Evolutionary conservation across 2,888 invertebrate genomes (phyloP), one percentile per base, ranked within the genome.

Genomic region (Leucophenga montana): DNA sequence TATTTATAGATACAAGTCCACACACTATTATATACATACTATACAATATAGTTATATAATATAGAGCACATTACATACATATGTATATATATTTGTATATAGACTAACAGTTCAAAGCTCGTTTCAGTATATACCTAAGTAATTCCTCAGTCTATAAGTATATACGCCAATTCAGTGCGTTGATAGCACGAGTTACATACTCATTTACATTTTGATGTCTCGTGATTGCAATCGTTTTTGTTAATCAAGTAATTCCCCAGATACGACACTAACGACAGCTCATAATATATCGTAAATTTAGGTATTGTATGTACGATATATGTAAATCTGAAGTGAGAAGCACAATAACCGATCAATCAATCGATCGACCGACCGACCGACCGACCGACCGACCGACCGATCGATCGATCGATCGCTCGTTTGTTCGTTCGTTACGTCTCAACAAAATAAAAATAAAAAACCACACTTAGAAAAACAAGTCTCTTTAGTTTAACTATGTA

Each of bases 221-320:
- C 57, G 57, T 57, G 57, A 57, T 57, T n/a, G 57, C 57, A 57
- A 27, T 57, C 57, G 57, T 57, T 27, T 20, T 27, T 57, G 57
- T 27, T 57, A 57, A 57, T 57, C 31, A 57, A 57, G 27, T 57
- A 14, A n/a, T 57, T 11, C 16, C 50, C 16, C 39, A 8, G 39
- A 39, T 8, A 11, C 39, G 39, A 39, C 11, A 11, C 39, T 39
- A 5, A 39, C 39, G 39, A 39, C 9, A 39, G 27, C 2, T 46
- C 46, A 46, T 46, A 13, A 46, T 46, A 46, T 46, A 46, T 27
- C 8, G 46, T 46, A 6, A n/a, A n/a, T n/a, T n/a, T n/a, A n/a
- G n/a, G n/a, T n/a, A n/a, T n/a, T n/a, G n/a, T 16, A 48, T 13
- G 11, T 16, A 48, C 48, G 8, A 33, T 39, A 39, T 39, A 3